Percentiles rank a stretch among this genome's conserved stretches.
Conservation (phyloP, 2,888 invertebrate genomes). For the Sphaerolaimus hirsutus region DNA sequence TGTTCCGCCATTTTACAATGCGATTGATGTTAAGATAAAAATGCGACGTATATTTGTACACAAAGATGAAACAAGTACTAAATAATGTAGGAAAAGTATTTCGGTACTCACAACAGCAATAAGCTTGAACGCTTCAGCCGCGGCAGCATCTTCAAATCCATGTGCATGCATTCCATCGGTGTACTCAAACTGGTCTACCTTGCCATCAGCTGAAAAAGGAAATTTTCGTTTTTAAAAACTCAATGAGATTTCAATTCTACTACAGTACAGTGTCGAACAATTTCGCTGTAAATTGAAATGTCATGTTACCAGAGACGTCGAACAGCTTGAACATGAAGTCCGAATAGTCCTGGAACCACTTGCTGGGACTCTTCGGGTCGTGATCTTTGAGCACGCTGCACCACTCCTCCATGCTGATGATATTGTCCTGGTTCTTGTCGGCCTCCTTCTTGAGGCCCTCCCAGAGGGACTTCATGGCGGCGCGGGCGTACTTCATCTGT, state of each 20-base stretch:
- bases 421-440: constrained; percentile 15
- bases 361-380: constrained; percentile 12
- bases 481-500: constrained; percentile 16
- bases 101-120: constrained; percentile 6
- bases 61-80: too few relatives aligned
- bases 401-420: constrained; percentile 19
- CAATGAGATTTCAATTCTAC: too few relatives aligned
- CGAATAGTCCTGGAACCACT: constrained; percentile 20
- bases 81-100: too few relatives aligned
- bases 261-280: too few relatives aligned
- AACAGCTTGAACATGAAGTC: constrained; percentile 24
- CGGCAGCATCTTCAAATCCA: constrained; percentile 11
- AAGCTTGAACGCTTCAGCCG: constrained; percentile 14
- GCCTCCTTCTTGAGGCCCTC: constrained; percentile 17
- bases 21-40: too few relatives aligned
- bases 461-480: constrained; percentile 18
- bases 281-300: too few relatives aligned
- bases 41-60: too few relatives aligned
- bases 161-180: constrained; percentile 21
- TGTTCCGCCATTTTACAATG: too few relatives aligned
- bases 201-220: constrained; percentile 16
- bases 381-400: constrained; percentile 12
- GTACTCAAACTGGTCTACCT: constrained; percentile 19
- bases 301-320: constrained; percentile 19
- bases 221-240: too few relatives aligned